These are phyloP conservation scores for Halocaridina rubra DNA, from an alignment of 2,888 invertebrate genomes.

Conservation along the genomic window DNA sequence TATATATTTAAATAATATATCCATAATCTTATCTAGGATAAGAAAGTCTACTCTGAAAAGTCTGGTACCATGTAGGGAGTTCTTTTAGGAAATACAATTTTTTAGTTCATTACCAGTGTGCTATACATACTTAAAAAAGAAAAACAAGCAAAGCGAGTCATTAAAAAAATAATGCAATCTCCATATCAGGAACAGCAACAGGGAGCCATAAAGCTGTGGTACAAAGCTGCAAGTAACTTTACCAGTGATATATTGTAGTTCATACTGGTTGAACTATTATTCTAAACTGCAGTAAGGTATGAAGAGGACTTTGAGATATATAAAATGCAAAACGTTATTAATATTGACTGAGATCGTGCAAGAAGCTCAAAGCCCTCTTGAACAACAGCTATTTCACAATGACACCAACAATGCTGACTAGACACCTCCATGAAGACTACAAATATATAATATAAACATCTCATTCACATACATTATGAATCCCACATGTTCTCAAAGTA, in stretches of 20 bases:
- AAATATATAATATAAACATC: conserved; percentile 44
- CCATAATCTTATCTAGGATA: too few species aligned
- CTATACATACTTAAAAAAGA: too few species aligned
- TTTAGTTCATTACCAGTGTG: too few species aligned
- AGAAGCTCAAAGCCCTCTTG: conserved; percentile 34
- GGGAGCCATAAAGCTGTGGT: conserved; percentile 26
- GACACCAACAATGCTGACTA: conserved; percentile 49
- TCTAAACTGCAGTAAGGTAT: conserved; percentile 36
- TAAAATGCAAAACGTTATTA: conserved; percentile 38
- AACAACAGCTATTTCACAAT: conserved; percentile 37
- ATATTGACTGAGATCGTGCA: conserved; percentile 38
- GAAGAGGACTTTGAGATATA: conserved; percentile 35
- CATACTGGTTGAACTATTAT: neutral
- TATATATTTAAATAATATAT: too few species aligned
- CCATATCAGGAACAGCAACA: conserved; percentile 6
- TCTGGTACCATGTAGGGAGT: too few species aligned
- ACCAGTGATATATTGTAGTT: conserved; percentile 18
- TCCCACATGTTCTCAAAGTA: conserved; percentile 19
- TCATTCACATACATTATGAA: conserved; percentile 30
- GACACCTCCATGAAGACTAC: conserved; percentile 54
- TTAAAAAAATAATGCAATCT: too few species aligned
- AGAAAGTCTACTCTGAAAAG: too few species aligned
- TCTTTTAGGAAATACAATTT: too few species aligned
- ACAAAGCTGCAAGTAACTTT: conserved; percentile 33
- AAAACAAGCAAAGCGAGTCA: too few species aligned